Evolutionary conservation across 2,797 vertebrate genomes (phyloP).

Genomic region (Microcaecilia unicolor): DNA sequence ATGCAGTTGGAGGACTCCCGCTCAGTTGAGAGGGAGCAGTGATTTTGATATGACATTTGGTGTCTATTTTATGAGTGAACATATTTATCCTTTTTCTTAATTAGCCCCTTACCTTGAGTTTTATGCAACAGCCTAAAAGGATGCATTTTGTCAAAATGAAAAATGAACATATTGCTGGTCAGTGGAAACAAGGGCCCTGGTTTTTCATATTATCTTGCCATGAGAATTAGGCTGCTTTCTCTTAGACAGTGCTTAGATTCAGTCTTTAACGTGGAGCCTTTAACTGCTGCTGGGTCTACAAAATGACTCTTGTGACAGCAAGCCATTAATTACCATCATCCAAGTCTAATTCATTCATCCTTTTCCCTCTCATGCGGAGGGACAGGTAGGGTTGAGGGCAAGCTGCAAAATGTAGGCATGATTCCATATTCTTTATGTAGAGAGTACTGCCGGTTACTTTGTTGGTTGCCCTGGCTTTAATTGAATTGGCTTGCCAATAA

Average conservation of each 20-base stretch:
- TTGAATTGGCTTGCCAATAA: slow-evolving; percentile 87
- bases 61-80: slow-evolving; percentile 48
- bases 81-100: slow-evolving; percentile 32
- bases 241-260: slow-evolving; percentile 30
- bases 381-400: slow-evolving; percentile 66
- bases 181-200: slow-evolving; percentile 16
- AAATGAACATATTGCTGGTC: slow-evolving; percentile 56
- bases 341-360: slow-evolving; percentile 65
- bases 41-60: too few species aligned
- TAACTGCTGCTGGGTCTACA: slow-evolving; percentile 37
- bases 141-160: slow-evolving; percentile 40
- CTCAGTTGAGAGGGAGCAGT: too few species aligned
- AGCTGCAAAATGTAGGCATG: slow-evolving; percentile 67
- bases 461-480: slow-evolving; percentile 75
- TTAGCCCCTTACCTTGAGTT: slow-evolving; percentile 28
- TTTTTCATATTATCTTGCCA: slow-evolving; percentile 7
- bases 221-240: too few species aligned
- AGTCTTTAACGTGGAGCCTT: slow-evolving; percentile 39
- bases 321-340: slow-evolving; percentile 71
- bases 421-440: slow-evolving; percentile 69
- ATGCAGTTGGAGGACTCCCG: too few species aligned
- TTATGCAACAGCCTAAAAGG: slow-evolving; percentile 39
- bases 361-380: slow-evolving; percentile 62
- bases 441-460: slow-evolving; percentile 61
- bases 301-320: slow-evolving; percentile 62